Evolutionary conservation across 1,140 invertebrate species (phyloP).

Genomic region (Formica selysi): DNA sequence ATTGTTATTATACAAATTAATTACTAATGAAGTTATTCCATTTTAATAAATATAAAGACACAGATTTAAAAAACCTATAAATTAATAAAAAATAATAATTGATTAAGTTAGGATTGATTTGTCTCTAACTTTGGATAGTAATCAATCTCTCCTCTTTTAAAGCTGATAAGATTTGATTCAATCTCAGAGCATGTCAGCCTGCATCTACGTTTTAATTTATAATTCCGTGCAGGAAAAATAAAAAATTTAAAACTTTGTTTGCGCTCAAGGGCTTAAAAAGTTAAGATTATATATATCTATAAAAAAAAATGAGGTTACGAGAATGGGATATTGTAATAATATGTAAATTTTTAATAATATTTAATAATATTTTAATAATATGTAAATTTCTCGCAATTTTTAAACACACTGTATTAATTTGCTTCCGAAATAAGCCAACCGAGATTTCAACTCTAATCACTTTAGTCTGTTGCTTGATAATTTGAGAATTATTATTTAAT

Average conservation of each 20-base stretch:
- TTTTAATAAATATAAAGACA: not conserved
- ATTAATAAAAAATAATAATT: conserved; percentile 2
- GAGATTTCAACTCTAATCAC: not conserved
- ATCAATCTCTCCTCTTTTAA: not conserved
- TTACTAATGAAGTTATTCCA: not conserved
- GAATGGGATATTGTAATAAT: conserved; percentile 4
- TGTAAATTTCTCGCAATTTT: conserved; percentile 43
- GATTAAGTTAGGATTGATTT: not conserved
- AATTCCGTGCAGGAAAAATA: not conserved
- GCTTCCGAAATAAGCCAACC: not conserved
- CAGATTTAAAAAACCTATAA: not conserved
- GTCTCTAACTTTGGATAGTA: not conserved
- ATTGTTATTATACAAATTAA: not conserved
- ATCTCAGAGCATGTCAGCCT: conserved; percentile 10
- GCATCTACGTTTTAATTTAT: conserved; percentile 43
- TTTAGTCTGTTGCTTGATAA: not conserved
- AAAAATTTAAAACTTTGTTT: not conserved
- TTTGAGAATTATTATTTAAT: not conserved
- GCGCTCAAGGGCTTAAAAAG: not conserved
- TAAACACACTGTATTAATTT: conserved; percentile 5
- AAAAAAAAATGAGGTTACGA: not conserved
- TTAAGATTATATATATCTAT: not conserved
- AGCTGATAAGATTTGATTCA: conserved; percentile 9
- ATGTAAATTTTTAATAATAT: conserved; percentile 43
- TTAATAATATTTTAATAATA: conserved; percentile 26